Evolutionary conservation across 1,140 invertebrate genomes (phyloP), one percentile per base, ranked within the genome.

Genomic region (Potamilus streckersoni): DNA sequence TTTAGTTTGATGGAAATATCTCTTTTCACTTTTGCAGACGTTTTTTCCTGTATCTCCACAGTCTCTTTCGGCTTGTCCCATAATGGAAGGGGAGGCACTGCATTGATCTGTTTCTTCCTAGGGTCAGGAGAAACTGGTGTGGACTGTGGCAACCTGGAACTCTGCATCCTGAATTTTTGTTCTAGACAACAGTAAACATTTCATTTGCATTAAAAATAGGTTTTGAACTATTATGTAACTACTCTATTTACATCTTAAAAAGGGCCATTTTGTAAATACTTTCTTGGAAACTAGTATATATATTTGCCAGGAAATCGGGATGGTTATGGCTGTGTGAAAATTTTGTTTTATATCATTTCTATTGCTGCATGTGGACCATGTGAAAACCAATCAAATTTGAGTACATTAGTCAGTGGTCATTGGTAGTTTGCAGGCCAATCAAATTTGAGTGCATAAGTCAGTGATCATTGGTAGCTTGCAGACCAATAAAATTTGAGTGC

Each of bases 1-100:
- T 68, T 31, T 19, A 72, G 70, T 49, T 63, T 77, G 19, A 77
- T 77, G 19, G 70, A 77, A 13, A 77, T 77, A n/a, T 77, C 75
- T 55, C 31, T 71, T 65, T 66, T 70, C n/a, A 72, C 16, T 23
- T 56, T 57, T 5, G 15, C 15, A 12, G 65, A 15, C 2, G 58
- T 2, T 63, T 57, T 13, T 27, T 61, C 20, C 38, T 59, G 16
- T 12, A 0, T 27, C 15, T 76, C 74, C 60, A 65, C 61, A 17
- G 73, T 27, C 55, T 68, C 58, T 70, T 70, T 67, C 4, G 72
- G 69, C 61, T 77, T 56, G 38, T 49, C 38, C 38, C 38, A 49
- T 12, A 49, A 8, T 12, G 6, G 38, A 62, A 62, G 66, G 23
- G 75, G 69, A 20, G 64, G 75, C 49, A 11, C 11, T 49, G 11